Evolutionary conservation across 1,140 invertebrate genomes (phyloP), one percentile per base, ranked within the genome.

Genomic region (Anthonomus grandis): DNA sequence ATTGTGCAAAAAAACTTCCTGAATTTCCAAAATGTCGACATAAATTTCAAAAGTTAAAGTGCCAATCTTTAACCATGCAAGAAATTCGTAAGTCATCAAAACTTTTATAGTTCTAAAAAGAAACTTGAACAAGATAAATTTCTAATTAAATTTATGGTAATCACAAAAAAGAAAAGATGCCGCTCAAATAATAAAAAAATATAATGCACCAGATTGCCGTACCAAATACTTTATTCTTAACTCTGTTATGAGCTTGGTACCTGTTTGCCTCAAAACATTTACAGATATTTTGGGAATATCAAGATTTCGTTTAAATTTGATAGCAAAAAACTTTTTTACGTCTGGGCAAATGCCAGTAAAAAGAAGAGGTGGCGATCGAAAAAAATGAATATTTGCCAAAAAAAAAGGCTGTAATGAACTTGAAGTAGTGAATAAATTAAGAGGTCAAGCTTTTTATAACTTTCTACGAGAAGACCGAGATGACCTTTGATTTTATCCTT

Each of bases 121-220:
- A 39, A 39, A 39, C 9, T 39, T 39, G 37, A 39, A n/a, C 37
- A 39, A 39, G 37, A 39, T 17, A 39, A 9, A 6, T 39, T 39
- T 39, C 9, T 39, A n/a, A 15, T 39, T 39, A 39, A 39, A 39
- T 39, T n/a, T 13, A 39, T 39, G 9, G 37, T 39, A 39, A 39
- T 12, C 9, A 17, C 9, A n/a, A n/a, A n/a, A n/a, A n/a, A n/a
- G n/a, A n/a, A n/a, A n/a, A n/a, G 37, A 39, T 15, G 6, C 9
- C 37, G 37, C 5, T 17, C 37, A 39, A 5, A 39, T n/a, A n/a
- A n/a, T n/a, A n/a, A 39, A 39, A 9, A 39, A 39, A 39, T 39
- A 39, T 13, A 39, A 39, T 17, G 37, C 37, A 5, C 37, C 37
- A 39, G 5, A 39, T 4, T 39, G 9, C 37, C 37, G 37, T 12